Conservation (phyloP, 2,888 invertebrate species). For the Halictus ligatus region DNA sequence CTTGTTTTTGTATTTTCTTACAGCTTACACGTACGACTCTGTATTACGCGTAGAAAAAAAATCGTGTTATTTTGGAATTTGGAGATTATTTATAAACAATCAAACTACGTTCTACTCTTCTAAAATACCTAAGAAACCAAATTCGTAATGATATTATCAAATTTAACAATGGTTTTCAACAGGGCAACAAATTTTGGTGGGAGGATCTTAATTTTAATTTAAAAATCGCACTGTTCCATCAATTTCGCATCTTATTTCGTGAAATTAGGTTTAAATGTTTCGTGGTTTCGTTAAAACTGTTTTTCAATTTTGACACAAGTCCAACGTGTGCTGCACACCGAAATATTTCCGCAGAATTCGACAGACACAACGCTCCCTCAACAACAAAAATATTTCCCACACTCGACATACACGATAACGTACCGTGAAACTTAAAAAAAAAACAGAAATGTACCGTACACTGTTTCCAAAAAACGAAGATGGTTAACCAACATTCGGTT, state of each 20-base stretch:
- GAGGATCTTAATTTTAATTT: too few relatives aligned
- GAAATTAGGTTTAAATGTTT: too few relatives aligned
- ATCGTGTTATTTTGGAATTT: not conserved
- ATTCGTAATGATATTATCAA: not conserved
- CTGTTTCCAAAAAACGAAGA: not conserved
- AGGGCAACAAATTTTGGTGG: too few relatives aligned
- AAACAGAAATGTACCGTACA: not conserved
- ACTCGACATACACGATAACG: not conserved
- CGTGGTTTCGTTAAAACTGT: not conserved
- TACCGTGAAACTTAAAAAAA: not conserved
- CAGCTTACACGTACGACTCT: not conserved
- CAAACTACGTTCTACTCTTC: not conserved
- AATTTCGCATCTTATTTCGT: too few relatives aligned
- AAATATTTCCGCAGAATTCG: not conserved
- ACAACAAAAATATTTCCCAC: not conserved
- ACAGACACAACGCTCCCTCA: not conserved
- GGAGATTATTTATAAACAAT: not conserved
- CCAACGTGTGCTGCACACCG: too few relatives aligned
- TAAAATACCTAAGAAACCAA: not conserved
- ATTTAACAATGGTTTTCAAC: too few relatives aligned
- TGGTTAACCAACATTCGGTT: not conserved
- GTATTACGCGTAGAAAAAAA: not conserved
- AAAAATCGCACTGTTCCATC: too few relatives aligned
- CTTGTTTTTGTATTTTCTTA: not conserved
- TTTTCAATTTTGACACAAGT: too few relatives aligned